A percentile compares a stretch with the other conserved stretches of the same genome.
These are phyloP conservation scores for Drosophila subpulchrella DNA, from an alignment of 1,140 invertebrate species.

Conservation along the genomic window DNA sequence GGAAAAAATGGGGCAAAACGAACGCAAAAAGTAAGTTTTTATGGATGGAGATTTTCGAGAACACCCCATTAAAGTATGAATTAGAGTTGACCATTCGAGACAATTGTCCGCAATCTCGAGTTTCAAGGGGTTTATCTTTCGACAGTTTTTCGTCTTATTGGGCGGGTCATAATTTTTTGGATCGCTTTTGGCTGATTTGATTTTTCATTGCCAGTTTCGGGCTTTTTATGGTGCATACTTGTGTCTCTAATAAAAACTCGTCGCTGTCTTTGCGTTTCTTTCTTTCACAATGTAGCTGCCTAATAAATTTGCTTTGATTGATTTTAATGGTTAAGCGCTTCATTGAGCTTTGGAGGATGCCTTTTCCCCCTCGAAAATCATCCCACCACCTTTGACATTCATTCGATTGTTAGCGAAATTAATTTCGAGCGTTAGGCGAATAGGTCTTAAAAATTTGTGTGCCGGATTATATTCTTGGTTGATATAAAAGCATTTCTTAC, in stretches of 20 bases:
- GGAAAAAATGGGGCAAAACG: constrained; percentile 37
- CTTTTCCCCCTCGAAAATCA: constrained; percentile 4
- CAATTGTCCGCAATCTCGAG: constrained; percentile 35
- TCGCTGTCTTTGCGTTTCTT: constrained; percentile 15
- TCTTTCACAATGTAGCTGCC: constrained; percentile 70
- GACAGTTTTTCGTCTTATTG: constrained; percentile 50
- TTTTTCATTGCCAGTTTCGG: constrained; percentile 70
- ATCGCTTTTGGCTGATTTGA: constrained; percentile 78
- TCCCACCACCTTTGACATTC: constrained; percentile 29
- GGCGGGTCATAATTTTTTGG: constrained; percentile 65
- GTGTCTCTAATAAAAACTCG: constrained; percentile 60
- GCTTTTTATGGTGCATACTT: constrained; percentile 68
- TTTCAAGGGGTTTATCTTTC: constrained; percentile 68
- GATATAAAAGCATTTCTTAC: constrained; percentile 77
- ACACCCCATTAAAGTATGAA: constrained; percentile 46
- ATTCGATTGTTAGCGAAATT: constrained; percentile 77
- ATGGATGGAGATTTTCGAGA: constrained; percentile 26
- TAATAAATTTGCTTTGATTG: constrained; percentile 83
- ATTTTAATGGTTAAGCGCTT: constrained; percentile 84
- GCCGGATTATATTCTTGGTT: constrained; percentile 66
- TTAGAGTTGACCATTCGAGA: constrained; percentile 46
- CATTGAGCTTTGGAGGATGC: constrained; percentile 74
- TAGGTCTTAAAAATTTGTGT: constrained; percentile 74
- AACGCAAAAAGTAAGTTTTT: constrained; percentile 32
- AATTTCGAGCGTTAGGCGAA: constrained; percentile 71